phyloP scores from a whole-genome alignment of 2,888 invertebrate species.

The Chloroclystis v-ata region DNA sequence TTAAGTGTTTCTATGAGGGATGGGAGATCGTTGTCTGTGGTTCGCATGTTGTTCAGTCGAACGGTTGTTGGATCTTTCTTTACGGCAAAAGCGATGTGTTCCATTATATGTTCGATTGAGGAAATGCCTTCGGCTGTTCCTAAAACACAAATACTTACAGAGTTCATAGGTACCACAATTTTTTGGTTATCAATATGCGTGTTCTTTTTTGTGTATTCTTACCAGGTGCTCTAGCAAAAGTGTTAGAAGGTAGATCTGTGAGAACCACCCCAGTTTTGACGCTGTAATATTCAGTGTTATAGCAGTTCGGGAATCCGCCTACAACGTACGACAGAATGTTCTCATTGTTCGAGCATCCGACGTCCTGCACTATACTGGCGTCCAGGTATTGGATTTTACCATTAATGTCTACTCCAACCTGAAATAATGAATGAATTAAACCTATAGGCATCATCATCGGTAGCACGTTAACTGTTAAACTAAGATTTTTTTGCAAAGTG shows the following conservation, averaged over 20 bases:
- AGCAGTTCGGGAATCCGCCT: constrained; percentile 73
- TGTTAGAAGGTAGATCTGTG: constrained; percentile 83
- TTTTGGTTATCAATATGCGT: no score
- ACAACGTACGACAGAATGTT: constrained; percentile 46
- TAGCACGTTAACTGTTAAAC: no score
- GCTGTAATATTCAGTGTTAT: constrained; percentile 75
- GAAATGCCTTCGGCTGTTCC: constrained; percentile 79
- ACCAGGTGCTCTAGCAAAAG: constrained; percentile 84
- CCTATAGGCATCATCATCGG: no score
- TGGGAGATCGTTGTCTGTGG: constrained; percentile 60
- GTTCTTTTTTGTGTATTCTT: constrained; percentile 14
- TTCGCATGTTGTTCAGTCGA: constrained; percentile 75
- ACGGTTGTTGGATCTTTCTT: constrained; percentile 80
- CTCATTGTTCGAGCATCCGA: constrained; percentile 74
- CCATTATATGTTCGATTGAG: constrained; percentile 82
- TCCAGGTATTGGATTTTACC: constrained; percentile 83
- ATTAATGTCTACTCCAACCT: constrained; percentile 80
- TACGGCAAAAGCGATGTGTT: constrained; percentile 79
- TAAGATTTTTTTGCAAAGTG: no score
- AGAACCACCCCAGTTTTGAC: constrained; percentile 60
- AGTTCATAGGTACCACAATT: no score
- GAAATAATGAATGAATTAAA: constrained; percentile 6
- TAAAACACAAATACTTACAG: constrained; percentile 27
- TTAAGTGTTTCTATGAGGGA: constrained; percentile 76
- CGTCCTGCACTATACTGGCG: constrained; percentile 65